Conservation (phyloP, 2,888 invertebrate genomes). For the Xestia ashworthii region DNA sequence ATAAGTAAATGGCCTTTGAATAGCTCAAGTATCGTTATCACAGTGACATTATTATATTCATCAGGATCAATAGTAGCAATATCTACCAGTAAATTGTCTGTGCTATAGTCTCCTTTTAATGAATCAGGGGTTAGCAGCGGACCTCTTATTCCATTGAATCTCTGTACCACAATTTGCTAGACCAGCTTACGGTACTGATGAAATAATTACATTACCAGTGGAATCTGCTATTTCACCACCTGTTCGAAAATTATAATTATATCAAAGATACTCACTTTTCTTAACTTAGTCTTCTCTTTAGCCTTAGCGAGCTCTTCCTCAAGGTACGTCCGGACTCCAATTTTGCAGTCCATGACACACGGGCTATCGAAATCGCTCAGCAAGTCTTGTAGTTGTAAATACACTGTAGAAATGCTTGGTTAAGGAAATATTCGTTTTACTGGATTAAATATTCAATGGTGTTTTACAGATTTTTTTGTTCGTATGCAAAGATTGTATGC, state of each 20-base stretch:
- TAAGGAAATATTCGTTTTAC: constrained; percentile 74
- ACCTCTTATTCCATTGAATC: not conserved
- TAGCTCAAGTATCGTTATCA: constrained; percentile 2
- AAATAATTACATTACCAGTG: too few relatives aligned
- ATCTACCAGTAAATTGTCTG: not conserved
- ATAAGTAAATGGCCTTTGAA: constrained; percentile 20
- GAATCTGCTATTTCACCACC: not conserved
- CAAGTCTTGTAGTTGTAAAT: constrained; percentile 97
- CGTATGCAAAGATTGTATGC: not conserved
- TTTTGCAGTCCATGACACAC: constrained; percentile 99
- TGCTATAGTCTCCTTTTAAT: not conserved
- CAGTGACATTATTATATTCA: not conserved
- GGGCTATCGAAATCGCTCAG: constrained; percentile 97
- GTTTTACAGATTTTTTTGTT: not conserved
- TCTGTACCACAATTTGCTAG: not conserved
- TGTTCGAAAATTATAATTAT: not conserved
- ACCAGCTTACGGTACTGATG: not conserved
- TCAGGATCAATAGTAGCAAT: not conserved
- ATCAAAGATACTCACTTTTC: constrained; percentile 92
- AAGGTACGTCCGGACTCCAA: constrained; percentile 98
- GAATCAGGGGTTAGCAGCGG: not conserved
- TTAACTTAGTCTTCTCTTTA: constrained; percentile 97
- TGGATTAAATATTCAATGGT: not conserved
- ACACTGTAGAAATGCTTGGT: constrained; percentile 86
- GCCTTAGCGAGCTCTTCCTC: constrained; percentile 99